Evolutionary conservation across 1,140 invertebrate genomes (phyloP), one percentile per base, ranked within the genome.

Genomic region (Megathymus violae): DNA sequence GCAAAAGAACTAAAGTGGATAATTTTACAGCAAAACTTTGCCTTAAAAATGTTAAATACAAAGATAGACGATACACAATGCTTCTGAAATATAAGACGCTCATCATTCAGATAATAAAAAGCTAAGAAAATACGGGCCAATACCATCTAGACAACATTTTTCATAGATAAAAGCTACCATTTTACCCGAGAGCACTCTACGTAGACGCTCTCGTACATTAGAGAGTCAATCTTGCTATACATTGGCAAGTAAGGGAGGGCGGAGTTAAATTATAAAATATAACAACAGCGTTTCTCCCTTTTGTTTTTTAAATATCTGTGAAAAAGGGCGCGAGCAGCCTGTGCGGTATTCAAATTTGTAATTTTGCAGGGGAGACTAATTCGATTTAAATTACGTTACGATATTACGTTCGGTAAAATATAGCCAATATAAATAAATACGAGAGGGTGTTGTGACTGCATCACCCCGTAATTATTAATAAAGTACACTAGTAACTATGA

Each of bases 351-450:
- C 85, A 90, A 90, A 90, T 90, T 83, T 77, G 64, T 67, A 69
- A 78, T 78, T 64, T 72, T 46, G 78, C 77, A 78, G 85, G 83
- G 85, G 83, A 80, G 73, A 75, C 85, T 89, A 90, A 90, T 89
- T 90, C 78, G 85, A 88, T 89, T 90, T 84, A 90, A 89, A 90
- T 90, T 90, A 87, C 85, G 78, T 88, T 88, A 89, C 82, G 85
- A 88, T 89, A 90, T 89, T 90, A 74, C 80, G 73, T 80, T 80
- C 60, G 50, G 79, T 90, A 80, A 88, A 87, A 88, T 88, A 88
- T 90, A 71, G 76, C 80, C 61, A 76, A 78, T 73, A 82, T 83
- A 88, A 82, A 85, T 75, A 79, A 69, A n/a, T n/a, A n/a, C n/a
- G 69, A 86, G 82, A 87, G 80, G 85, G 84, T 47, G 44, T 11